Percentiles rank a stretch among this genome's conserved stretches.
Conservation (phyloP, 2,888 invertebrate species). For the Macaria notata region DNA sequence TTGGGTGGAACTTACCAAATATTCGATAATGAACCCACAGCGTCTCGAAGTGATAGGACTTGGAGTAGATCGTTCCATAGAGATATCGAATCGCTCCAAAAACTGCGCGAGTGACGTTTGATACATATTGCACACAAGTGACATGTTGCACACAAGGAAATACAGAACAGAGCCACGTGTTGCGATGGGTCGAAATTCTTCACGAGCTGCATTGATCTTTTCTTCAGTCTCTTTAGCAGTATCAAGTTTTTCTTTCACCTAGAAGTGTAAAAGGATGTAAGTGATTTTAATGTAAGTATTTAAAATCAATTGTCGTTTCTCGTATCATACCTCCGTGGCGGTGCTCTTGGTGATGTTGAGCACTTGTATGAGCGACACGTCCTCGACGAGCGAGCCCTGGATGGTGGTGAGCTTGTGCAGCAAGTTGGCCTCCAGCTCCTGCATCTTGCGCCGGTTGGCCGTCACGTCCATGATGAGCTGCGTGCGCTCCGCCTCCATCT, state of each 20-base stretch:
- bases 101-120: slow-evolving; percentile 94
- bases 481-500: slow-evolving; percentile 91
- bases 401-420: slow-evolving; percentile 93
- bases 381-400: slow-evolving; percentile 92
- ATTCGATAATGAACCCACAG: slow-evolving; percentile 89
- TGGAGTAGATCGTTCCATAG: slow-evolving; percentile 87
- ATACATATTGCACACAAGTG: slow-evolving; percentile 94
- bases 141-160: slow-evolving; percentile 93
- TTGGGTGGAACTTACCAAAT: slow-evolving; percentile 68
- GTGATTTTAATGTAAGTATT: too few species aligned
- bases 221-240: slow-evolving; percentile 91
- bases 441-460: slow-evolving; percentile 90
- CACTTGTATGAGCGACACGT: slow-evolving; percentile 91
- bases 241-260: slow-evolving; percentile 89
- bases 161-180: slow-evolving; percentile 93
- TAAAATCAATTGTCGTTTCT: too few species aligned
- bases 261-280: background rate
- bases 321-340: slow-evolving; percentile 83
- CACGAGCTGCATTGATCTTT: slow-evolving; percentile 92
- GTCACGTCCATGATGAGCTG: slow-evolving; percentile 91
- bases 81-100: slow-evolving; percentile 91
- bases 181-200: slow-evolving; percentile 93
- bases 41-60: slow-evolving; percentile 84
- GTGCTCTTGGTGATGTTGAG: slow-evolving; percentile 90
- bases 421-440: slow-evolving; percentile 91